These are phyloP conservation scores for Malthinus flaveolus DNA, from an alignment of 2,888 invertebrate species.

Conservation along the genomic window DNA sequence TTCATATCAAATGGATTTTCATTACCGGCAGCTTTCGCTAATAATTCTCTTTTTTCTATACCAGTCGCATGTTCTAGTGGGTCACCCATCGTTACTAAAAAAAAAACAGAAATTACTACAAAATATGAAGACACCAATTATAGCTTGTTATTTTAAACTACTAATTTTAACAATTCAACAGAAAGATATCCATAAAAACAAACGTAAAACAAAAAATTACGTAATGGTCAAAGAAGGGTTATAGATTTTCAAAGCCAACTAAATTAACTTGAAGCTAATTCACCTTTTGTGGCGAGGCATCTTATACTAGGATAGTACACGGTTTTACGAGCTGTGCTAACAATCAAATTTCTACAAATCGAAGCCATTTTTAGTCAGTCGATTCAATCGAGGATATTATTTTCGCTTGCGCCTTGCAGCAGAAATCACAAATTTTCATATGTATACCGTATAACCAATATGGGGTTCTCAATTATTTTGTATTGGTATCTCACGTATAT, in stretches of 20 bases:
- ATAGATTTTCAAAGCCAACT: not conserved
- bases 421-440: too few relatives aligned
- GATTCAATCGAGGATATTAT: too few relatives aligned
- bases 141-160: not conserved
- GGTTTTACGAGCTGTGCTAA: constrained; percentile 67
- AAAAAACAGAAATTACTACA: not conserved
- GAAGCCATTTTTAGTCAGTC: constrained; percentile 67
- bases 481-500: too few relatives aligned
- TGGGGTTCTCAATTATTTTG: too few relatives aligned
- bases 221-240: constrained; percentile 42
- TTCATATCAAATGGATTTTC: constrained; percentile 87
- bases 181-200: not conserved
- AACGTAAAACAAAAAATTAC: constrained; percentile 40
- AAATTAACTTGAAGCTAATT: constrained; percentile 35
- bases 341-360: constrained; percentile 71
- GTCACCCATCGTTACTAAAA: constrained; percentile 75
- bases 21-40: constrained; percentile 85
- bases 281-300: constrained; percentile 65
- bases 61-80: constrained; percentile 93
- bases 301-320: constrained; percentile 65
- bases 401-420: too few relatives aligned
- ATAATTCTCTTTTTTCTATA: constrained; percentile 84
- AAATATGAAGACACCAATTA: not conserved
- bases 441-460: too few relatives aligned
- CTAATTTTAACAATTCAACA: not conserved